A percentile compares a stretch with the other conserved stretches of the same genome.
phyloP scores from a whole-genome alignment of 2,113 vertebrate genomes.

The Phyllostomus hastatus region DNA sequence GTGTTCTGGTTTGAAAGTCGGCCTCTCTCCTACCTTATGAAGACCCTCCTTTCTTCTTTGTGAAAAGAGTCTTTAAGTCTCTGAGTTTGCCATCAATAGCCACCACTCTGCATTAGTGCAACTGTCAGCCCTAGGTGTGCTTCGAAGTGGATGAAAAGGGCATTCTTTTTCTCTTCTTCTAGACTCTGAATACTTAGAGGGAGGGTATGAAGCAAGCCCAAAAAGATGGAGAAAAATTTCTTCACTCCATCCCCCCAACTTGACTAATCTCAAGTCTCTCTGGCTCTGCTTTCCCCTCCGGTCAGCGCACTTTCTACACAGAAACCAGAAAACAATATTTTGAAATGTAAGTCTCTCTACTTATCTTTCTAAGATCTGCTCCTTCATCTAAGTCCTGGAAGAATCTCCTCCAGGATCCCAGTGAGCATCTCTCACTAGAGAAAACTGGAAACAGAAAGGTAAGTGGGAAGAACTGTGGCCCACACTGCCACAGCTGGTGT shows the following conservation, averaged over 20 bases:
- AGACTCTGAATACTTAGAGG: not conserved
- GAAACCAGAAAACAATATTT: not conserved
- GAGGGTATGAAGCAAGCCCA: not conserved
- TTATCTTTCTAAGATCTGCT: not conserved
- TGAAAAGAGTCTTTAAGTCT: too few relatives aligned
- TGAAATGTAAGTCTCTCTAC: not conserved
- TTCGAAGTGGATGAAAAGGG: too few relatives aligned
- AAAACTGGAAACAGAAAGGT: not conserved
- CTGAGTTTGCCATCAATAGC: not conserved
- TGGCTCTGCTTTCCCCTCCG: not conserved
- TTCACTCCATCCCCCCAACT: not conserved
- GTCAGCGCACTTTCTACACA: not conserved
- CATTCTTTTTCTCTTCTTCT: accelerated
- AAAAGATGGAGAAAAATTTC: not conserved
- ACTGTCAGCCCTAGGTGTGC: not conserved
- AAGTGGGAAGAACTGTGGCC: not conserved
- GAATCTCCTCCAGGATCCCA: not conserved
- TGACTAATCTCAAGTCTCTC: not conserved
- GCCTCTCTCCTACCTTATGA: not conserved
- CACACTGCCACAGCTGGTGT: not conserved
- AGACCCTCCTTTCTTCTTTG: not conserved
- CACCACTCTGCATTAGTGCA: accelerated
- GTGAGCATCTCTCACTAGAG: not conserved
- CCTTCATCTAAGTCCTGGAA: not conserved
- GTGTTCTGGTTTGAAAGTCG: not conserved